These are phyloP conservation scores for Copidosoma aretas DNA, from an alignment of 2,888 invertebrate species.

Conservation along the genomic window DNA sequence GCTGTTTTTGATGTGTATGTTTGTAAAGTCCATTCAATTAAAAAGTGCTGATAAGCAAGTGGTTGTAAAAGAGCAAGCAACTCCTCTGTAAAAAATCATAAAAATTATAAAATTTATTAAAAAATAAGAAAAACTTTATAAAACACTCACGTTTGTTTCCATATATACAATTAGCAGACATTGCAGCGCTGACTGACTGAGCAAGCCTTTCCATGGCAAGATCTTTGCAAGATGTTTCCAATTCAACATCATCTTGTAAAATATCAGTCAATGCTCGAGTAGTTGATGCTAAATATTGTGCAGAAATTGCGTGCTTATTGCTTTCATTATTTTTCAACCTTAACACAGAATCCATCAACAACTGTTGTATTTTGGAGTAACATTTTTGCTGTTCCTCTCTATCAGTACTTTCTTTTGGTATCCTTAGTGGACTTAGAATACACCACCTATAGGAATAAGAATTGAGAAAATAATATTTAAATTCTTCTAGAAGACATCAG, in stretches of 20 bases:
- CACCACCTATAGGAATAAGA: conserved; percentile 52
- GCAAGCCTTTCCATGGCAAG: conserved; percentile 76
- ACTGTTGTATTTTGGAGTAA: conserved; percentile 58
- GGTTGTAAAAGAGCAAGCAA: conserved; percentile 57
- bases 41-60: conserved; percentile 56
- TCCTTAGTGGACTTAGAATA: conserved; percentile 55
- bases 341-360: conserved; percentile 58
- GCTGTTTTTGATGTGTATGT: conserved; percentile 57
- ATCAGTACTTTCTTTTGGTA: conserved; percentile 38
- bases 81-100: conserved; percentile 53
- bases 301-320: conserved; percentile 60
- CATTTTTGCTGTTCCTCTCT: conserved; percentile 49
- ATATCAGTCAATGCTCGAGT: conserved; percentile 50
- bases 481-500: conserved; percentile 2
- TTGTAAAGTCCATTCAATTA: conserved; percentile 60
- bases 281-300: conserved; percentile 59
- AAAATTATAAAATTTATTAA: conserved; percentile 45
- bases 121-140: conserved; percentile 30
- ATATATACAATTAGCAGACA: conserved; percentile 79
- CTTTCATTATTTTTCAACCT: conserved; percentile 53
- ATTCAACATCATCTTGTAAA: conserved; percentile 48
- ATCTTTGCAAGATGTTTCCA: conserved; percentile 46
- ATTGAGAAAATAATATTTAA: conserved; percentile 4
- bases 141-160: conserved; percentile 73
- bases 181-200: conserved; percentile 82